Conservation (phyloP, 1,140 invertebrate genomes). For the Drosophila baimaii region DNA sequence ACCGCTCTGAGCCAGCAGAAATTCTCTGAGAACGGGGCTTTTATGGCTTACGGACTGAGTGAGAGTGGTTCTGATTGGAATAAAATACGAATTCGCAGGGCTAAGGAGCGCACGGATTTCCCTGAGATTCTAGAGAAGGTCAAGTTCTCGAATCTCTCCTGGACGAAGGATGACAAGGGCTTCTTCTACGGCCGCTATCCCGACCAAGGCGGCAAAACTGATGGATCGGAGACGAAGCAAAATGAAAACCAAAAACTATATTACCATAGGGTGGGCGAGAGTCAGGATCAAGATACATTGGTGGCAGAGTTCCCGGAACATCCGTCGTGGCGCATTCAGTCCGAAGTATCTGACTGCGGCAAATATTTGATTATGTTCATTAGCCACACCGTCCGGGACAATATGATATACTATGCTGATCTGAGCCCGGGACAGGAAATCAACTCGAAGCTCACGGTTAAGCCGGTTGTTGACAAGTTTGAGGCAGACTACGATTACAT, state of each 20-base stretch:
- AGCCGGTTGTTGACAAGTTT: conserved; percentile 93
- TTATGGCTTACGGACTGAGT: conserved; percentile 96
- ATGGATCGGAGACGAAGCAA: conserved; percentile 95
- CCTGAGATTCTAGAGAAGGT: conserved; percentile 95
- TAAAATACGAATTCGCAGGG: conserved; percentile 92
- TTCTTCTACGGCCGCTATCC: conserved; percentile 96
- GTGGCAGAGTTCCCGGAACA: conserved; percentile 96
- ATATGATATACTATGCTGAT: conserved; percentile 93
- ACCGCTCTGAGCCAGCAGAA: conserved; percentile 91
- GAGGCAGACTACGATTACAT: conserved; percentile 98
- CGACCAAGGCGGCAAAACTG: conserved; percentile 90
- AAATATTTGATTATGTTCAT: conserved; percentile 93
- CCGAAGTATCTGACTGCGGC: conserved; percentile 94
- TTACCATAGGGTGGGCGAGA: conserved; percentile 95
- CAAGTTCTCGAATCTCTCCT: conserved; percentile 95
- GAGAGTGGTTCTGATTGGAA: conserved; percentile 98
- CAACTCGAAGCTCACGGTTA: conserved; percentile 88
- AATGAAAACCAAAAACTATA: conserved; percentile 96
- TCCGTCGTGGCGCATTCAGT: conserved; percentile 92
- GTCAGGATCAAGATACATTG: conserved; percentile 94
- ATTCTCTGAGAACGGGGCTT: conserved; percentile 96
- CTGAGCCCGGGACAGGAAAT: conserved; percentile 88
- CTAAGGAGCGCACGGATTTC: conserved; percentile 93
- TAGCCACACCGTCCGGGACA: conserved; percentile 87
- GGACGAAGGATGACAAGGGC: conserved; percentile 97